Base-by-base conservation (phyloP, 2,888 invertebrate genomes). In the Drosophila pseudotalamancana region DNA sequence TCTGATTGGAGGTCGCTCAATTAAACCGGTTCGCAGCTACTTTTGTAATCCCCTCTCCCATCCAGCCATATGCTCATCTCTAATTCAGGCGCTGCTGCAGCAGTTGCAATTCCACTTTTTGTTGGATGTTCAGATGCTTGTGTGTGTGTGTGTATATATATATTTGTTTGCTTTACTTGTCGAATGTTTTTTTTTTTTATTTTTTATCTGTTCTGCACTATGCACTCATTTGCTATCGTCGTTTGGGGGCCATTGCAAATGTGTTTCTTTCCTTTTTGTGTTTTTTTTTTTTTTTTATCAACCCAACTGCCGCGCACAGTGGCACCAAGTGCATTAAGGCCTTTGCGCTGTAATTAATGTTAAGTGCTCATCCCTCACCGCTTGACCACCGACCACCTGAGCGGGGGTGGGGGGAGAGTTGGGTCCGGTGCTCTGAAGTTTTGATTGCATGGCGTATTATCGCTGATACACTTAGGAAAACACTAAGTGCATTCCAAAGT, bases 1-100 rank as follows among this genome's bases (percentile, higher is more conserved):
- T 83, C 79, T 67, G 69, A 83, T 83, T 83, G 83, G 87, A 72
- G 82, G 86, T 73, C 72, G 77, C 66, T 87, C 71, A 83, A 87
- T 87, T 81, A 85, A 83, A 87, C 83, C 86, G 83, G 88, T 87
- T 85, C 68, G 54, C 21, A 12, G 25, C 35, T 18, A 4, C 37
- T 21, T n/a, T 37, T 6, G 4, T 3, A 16, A 14, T 6, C 32
- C 8, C 18, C 12, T 16, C n/a, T 19, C 3, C 31, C 12, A 43
- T 29, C 19, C 25, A 8, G 9, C 46, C 25, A 27, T 23, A 25
- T 39, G 43, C 25, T 45, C 32, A 59, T 62, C 51, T 71, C 32
- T 67, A 72, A 76, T 68, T 73, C 69, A 49, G 55, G n/a, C 45
- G 49, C 54, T 61, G 60, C 49, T 29, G 70, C 55, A 53, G 54